phyloP scores from a whole-genome alignment of 1,140 invertebrate species.

The Psix sp. region DNA sequence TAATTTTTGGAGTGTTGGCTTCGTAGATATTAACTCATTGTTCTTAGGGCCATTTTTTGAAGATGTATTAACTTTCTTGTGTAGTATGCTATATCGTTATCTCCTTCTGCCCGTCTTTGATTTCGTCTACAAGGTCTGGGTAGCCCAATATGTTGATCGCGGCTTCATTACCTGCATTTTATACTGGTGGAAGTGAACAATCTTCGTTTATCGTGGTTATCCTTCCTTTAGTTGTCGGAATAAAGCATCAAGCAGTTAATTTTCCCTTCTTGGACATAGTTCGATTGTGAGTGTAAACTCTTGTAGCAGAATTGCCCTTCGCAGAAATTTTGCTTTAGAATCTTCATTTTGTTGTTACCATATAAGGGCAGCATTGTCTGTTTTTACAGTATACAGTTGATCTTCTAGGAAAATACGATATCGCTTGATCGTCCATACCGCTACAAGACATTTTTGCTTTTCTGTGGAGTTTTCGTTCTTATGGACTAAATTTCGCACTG shows the following conservation, averaged over 20 bases:
- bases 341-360: constrained; percentile 44
- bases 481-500: constrained; percentile 17
- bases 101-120: no score
- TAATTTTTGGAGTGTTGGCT: no score
- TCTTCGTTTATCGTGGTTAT: background rate
- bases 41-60: no score
- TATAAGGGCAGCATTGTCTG: constrained; percentile 44
- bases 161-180: no score
- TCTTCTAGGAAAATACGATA: constrained; percentile 61
- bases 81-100: no score
- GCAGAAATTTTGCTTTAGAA: constrained; percentile 45
- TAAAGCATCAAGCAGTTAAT: constrained; percentile 50
- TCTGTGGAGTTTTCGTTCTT: constrained; percentile 32
- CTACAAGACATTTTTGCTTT: no score
- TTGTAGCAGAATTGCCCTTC: constrained; percentile 60
- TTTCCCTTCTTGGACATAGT: constrained; percentile 51
- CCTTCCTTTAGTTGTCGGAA: background rate
- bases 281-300: constrained; percentile 54
- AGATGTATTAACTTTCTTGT: no score
- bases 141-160: no score
- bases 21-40: no score
- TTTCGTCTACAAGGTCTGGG: background rate
- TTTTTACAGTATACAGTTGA: constrained; percentile 53
- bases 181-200: background rate
- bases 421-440: constrained; percentile 57